Conservation (phyloP, 2,797 vertebrate species). For the Sebastes baramenuke region DNA sequence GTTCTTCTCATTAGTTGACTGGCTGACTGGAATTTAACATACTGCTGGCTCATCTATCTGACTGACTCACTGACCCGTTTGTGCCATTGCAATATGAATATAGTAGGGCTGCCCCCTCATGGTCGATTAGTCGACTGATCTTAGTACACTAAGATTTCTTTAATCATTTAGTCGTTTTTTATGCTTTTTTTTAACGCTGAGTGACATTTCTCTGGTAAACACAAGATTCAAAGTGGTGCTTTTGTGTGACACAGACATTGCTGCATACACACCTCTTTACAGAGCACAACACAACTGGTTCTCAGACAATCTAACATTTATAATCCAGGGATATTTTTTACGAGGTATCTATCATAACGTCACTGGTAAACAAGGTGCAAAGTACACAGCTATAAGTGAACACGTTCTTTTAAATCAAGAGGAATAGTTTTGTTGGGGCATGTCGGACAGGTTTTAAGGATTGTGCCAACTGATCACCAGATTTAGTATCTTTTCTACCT, state of each 20-base stretch:
- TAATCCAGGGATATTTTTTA: conserved; percentile 5
- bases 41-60: not conserved
- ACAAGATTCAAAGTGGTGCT: too few species aligned
- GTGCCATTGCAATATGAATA: not conserved
- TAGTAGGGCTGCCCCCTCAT: not conserved
- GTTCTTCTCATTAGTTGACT: conserved; percentile 34
- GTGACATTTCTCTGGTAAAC: too few species aligned
- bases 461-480: not conserved
- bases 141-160: too few species aligned
- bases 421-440: not conserved
- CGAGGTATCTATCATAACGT: not conserved
- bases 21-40: conserved; percentile 33
- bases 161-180: too few species aligned
- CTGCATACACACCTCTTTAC: not conserved
- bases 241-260: not conserved
- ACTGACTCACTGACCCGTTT: conserved; percentile 36
- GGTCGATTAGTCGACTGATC: not conserved
- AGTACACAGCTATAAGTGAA: conserved; percentile 11
- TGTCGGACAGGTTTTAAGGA: not conserved
- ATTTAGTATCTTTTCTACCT: not conserved
- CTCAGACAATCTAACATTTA: not conserved
- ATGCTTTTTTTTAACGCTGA: too few species aligned
- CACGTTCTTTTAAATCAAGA: not conserved
- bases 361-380: conserved; percentile 29
- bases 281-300: not conserved